A percentile compares a stretch with the other conserved stretches of the same genome.
Evolutionary conservation across 2,797 vertebrate species (phyloP).

Genomic region (Dryobates pubescens): DNA sequence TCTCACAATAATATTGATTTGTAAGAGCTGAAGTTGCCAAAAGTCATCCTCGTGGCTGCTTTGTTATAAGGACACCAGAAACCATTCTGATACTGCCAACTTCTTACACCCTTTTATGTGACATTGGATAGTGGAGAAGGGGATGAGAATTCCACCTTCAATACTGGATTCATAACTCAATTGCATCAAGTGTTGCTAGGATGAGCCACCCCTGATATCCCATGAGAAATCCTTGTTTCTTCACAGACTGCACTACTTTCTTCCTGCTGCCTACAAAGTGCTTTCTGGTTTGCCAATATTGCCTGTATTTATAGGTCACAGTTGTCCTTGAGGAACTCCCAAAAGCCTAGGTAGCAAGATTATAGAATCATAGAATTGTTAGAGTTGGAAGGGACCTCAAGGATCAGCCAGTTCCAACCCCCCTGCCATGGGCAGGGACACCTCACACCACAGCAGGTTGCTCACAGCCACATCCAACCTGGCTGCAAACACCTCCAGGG

Average conservation of each 20-base stretch:
- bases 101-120: background rate
- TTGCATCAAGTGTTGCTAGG: background rate
- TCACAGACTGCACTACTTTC: background rate
- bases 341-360: background rate
- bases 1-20: rapidly evolving
- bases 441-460: too few relatives aligned
- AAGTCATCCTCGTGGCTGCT: background rate
- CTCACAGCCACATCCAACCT: too few relatives aligned
- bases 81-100: background rate
- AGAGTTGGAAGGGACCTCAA: too few relatives aligned
- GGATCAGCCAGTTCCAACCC: too few relatives aligned
- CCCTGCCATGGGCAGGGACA: too few relatives aligned
- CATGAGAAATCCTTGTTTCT: background rate
- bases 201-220: background rate
- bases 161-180: background rate
- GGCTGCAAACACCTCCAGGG: too few relatives aligned
- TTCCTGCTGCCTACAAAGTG: background rate
- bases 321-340: background rate
- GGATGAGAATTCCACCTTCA: background rate
- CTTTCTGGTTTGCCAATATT: too few relatives aligned
- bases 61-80: background rate
- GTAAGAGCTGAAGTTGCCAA: background rate
- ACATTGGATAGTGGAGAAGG: background rate
- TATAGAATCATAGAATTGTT: too few relatives aligned
- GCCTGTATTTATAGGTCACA: background rate